Base-by-base conservation (phyloP, 2,113 vertebrate genomes). In the Cyrtonyx montezumae region DNA sequence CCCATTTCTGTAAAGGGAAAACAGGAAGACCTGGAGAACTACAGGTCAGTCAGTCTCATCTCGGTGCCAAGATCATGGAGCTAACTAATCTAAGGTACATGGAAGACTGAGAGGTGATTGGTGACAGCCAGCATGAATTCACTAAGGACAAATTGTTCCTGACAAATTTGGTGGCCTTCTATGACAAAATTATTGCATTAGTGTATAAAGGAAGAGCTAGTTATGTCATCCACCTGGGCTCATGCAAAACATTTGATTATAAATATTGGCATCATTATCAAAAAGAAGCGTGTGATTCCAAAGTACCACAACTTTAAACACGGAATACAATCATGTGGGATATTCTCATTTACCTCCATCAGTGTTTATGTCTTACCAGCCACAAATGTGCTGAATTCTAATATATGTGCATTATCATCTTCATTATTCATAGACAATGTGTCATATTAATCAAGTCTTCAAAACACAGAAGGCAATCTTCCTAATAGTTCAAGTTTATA, bases 391-490 rank as follows among this genome's bases (percentile, higher is more conserved):
- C 90, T 97, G 90, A 98, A 96, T 65, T 97, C 92, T 85, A 97
- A 83, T 22, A 97, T 93, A 70, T 74, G 75, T 67, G 36, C 20
- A 91, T 90, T 97, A 78, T 79, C 97, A 76, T 75, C 79, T 84
- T 97, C 45, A 61, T 63, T 65, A 63, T 68, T 82, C 75, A 98
- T 69, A 43, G 88, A 66, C 15, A 48, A 62, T 95, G 77, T 56
- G 88, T 93, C 63, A 43, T 77, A 22, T 78, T 63, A 81, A 97
- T n/a, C 51, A 97, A 49, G n/a, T 14, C 45, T 80, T 97, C 92
- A 76, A 97, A 84, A 91, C 95, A 96, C 2, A 84, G 97, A 45
- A 98, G 62, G 62, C 96, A 97, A n/a, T 87, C 66, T 59, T 65
- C 89, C 80, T 97, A 95, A 75, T 86, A 97, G 28, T 92, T 87